Percentiles rank a stretch among this genome's conserved stretches.
phyloP scores from a whole-genome alignment of 2,113 vertebrate species.

The Centrocercus urophasianus region DNA sequence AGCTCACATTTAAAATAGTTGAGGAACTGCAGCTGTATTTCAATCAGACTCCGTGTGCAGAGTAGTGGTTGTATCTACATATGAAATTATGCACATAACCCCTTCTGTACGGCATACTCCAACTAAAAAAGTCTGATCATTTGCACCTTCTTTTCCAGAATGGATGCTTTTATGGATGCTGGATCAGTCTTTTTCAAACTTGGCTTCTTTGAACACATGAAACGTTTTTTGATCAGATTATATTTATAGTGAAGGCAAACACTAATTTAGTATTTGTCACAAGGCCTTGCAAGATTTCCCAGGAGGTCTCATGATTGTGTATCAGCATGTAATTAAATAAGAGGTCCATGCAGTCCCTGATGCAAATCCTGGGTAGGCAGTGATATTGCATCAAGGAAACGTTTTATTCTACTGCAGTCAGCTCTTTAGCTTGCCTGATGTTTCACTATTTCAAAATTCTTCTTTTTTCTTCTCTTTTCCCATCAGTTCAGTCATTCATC shows the following conservation, averaged over 20 bases:
- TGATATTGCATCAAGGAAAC: neutral
- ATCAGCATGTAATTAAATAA: conserved; percentile 56
- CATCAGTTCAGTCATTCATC: neutral
- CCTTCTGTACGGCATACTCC: neutral
- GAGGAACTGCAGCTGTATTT: neutral
- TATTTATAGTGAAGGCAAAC: neutral
- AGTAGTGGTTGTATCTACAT: neutral
- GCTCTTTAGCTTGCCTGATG: neutral
- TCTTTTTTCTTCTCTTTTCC: neutral
- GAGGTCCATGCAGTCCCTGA: neutral
- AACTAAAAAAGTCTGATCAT: neutral
- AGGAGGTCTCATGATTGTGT: conserved; percentile 15
- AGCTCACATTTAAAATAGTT: neutral
- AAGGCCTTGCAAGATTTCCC: conserved; percentile 54
- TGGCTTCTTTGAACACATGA: conserved; percentile 13
- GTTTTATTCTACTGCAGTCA: neutral
- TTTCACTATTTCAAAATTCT: neutral
- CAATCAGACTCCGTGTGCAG: neutral
- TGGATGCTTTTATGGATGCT: neutral
- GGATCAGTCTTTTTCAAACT: neutral
- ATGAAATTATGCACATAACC: neutral
- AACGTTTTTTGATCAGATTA: conserved; percentile 41
- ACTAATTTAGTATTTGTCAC: conserved; percentile 57
- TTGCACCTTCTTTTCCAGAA: neutral
- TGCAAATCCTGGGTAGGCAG: neutral